These are phyloP conservation scores for Apostichopus californicus DNA, from an alignment of 35 echinoderm and acorn worm genomes.

Conservation along the genomic window DNA sequence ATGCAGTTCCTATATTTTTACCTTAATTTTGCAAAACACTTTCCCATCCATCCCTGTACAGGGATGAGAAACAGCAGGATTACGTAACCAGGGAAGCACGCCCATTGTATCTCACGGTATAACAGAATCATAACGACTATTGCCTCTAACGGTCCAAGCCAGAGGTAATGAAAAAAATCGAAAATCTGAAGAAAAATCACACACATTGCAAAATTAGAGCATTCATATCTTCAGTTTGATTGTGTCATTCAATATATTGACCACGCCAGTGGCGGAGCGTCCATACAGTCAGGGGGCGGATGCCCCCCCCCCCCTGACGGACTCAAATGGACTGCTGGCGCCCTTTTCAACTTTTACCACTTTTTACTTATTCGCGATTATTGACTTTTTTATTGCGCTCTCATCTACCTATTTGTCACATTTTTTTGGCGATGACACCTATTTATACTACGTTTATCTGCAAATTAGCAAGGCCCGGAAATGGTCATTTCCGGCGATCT, in stretches of 20 bases:
- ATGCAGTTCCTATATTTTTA: neutral
- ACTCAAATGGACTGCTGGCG: too few relatives aligned
- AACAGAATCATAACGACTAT: slow-evolving; percentile 47
- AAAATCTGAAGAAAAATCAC: slow-evolving; percentile 54
- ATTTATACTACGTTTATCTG: too few relatives aligned
- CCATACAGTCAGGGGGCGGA: too few relatives aligned
- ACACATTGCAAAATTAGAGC: neutral
- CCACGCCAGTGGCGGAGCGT: too few relatives aligned
- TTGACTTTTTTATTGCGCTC: too few relatives aligned
- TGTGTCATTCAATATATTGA: neutral
- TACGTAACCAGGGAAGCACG: slow-evolving; percentile 68
- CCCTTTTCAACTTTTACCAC: too few relatives aligned
- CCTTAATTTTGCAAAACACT: slow-evolving; percentile 67
- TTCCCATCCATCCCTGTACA: slow-evolving; percentile 61
- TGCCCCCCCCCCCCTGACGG: too few relatives aligned
- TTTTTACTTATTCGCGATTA: too few relatives aligned
- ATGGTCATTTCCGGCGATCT: too few relatives aligned
- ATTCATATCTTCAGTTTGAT: neutral
- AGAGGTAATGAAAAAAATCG: slow-evolving; percentile 74
- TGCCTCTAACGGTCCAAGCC: slow-evolving; percentile 75
- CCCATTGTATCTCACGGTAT: slow-evolving; percentile 68
- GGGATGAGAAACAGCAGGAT: slow-evolving; percentile 69
- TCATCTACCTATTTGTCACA: too few relatives aligned
- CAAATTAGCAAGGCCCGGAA: too few relatives aligned
- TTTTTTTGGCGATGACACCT: too few relatives aligned